phyloP scores from a whole-genome alignment of 2,888 invertebrate species.

The Plebejus melissa region DNA sequence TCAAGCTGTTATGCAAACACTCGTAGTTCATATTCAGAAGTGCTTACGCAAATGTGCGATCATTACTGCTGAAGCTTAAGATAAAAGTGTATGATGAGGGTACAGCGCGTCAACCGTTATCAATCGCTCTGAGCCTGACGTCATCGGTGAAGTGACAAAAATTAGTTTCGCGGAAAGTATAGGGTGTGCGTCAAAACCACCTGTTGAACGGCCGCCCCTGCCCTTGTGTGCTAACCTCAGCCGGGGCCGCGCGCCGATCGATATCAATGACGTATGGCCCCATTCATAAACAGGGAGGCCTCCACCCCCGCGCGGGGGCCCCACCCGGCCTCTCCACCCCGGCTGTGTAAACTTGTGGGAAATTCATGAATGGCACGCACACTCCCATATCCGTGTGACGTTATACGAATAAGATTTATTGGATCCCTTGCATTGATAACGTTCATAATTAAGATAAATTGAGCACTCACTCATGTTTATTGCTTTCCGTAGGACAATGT shows the following conservation, averaged over 20 bases:
- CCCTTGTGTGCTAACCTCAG: slow-evolving; percentile 69
- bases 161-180: slow-evolving; percentile 47
- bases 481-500: slow-evolving; percentile 10
- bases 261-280: slow-evolving; percentile 73
- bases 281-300: slow-evolving; percentile 72
- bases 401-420: slow-evolving; percentile 31
- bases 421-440: slow-evolving; percentile 20
- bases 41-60: slow-evolving; percentile 33
- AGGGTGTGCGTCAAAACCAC: slow-evolving; percentile 63
- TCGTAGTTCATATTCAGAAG: slow-evolving; percentile 21
- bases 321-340: slow-evolving; percentile 42
- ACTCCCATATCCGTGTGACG: slow-evolving; percentile 39
- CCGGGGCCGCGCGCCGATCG: slow-evolving; percentile 53
- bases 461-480: slow-evolving; percentile 16
- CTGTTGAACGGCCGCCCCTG: slow-evolving; percentile 62
- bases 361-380: slow-evolving; percentile 68
- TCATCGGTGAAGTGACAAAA: slow-evolving; percentile 55
- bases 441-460: slow-evolving; percentile 25
- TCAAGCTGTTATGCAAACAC: slow-evolving; percentile 24
- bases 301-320: slow-evolving; percentile 41
- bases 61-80: slow-evolving; percentile 31
- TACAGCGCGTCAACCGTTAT: slow-evolving; percentile 35
- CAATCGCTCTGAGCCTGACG: slow-evolving; percentile 43
- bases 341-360: slow-evolving; percentile 46
- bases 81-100: slow-evolving; percentile 32